phyloP scores from a whole-genome alignment of 2,888 invertebrate genomes.

The Baronia brevicornis region DNA sequence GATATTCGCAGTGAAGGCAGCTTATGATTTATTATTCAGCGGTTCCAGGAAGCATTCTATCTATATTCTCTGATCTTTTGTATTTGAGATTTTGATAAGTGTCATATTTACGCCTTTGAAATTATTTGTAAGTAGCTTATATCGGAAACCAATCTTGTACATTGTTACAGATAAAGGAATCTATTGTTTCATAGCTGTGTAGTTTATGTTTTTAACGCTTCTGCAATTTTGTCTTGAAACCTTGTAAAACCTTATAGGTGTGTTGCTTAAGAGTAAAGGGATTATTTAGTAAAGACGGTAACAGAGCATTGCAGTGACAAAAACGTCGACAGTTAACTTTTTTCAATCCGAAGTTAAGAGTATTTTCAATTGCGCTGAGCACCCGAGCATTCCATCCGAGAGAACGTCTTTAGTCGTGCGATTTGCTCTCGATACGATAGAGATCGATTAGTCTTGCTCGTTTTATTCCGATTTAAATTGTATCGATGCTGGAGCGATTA shows the following conservation, averaged over 20 bases:
- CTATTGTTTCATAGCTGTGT: conserved; percentile 23
- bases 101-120: conserved; percentile 10
- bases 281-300: conserved; percentile 52
- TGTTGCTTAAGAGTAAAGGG: conserved; percentile 42
- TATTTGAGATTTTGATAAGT: conserved; percentile 27
- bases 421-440: conserved; percentile 67
- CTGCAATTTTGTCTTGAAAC: conserved; percentile 29
- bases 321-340: conserved; percentile 69
- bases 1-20: conserved; percentile 42
- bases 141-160: conserved; percentile 7
- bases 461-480: conserved; percentile 69
- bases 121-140: conserved; percentile 7
- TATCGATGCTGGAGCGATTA: conserved; percentile 67
- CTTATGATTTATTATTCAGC: conserved; percentile 59
- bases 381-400: conserved; percentile 52
- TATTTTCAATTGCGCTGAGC: conserved; percentile 59
- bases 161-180: conserved; percentile 22
- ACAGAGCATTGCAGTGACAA: conserved; percentile 55
- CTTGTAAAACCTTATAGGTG: conserved; percentile 37
- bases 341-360: conserved; percentile 54
- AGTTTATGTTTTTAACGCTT: conserved; percentile 25
- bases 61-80: conserved; percentile 26
- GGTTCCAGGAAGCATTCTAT: conserved; percentile 36
- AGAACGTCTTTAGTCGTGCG: conserved; percentile 65
- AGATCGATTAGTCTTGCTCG: conserved; percentile 66